phyloP scores from a whole-genome alignment of 2,113 vertebrate species.

The Oncorhynchus gorbuscha region DNA sequence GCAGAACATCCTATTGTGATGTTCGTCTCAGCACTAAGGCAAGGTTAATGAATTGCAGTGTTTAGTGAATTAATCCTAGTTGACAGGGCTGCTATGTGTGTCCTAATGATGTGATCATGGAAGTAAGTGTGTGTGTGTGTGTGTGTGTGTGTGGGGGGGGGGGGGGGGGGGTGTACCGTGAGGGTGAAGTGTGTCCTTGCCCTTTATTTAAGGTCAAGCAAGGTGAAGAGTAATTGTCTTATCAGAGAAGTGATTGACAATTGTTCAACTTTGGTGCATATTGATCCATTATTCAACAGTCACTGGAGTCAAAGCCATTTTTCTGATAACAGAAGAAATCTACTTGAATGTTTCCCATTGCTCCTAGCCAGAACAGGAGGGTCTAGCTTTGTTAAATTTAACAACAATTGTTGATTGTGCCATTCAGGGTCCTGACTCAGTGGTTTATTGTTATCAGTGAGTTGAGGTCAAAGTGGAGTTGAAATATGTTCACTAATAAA shows the following conservation, averaged over 20 bases:
- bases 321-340: too few species aligned
- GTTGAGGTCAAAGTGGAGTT: neutral
- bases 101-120: slow-evolving; percentile 23
- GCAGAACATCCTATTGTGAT: slow-evolving; percentile 32
- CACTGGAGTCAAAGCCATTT: neutral
- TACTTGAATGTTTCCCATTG: neutral
- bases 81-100: slow-evolving; percentile 47
- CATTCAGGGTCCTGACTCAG: neutral
- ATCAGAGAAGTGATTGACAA: neutral
- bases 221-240: neutral
- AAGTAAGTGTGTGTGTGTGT: slow-evolving; percentile 25
- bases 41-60: slow-evolving; percentile 51
- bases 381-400: neutral
- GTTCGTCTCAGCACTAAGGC: slow-evolving; percentile 33
- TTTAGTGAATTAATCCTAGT: slow-evolving; percentile 45
- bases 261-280: neutral
- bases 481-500: neutral
- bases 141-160: slow-evolving; percentile 20
- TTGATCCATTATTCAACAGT: neutral
- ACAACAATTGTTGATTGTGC: neutral
- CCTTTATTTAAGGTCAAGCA: slow-evolving; percentile 7
- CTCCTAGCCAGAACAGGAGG: neutral
- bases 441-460: neutral
- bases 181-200: neutral
- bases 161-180: neutral